A percentile compares a stretch with the other conserved stretches of the same genome.
Evolutionary conservation across 2,797 vertebrate species (phyloP).

Genomic region (Acipenser oxyrinchus): DNA sequence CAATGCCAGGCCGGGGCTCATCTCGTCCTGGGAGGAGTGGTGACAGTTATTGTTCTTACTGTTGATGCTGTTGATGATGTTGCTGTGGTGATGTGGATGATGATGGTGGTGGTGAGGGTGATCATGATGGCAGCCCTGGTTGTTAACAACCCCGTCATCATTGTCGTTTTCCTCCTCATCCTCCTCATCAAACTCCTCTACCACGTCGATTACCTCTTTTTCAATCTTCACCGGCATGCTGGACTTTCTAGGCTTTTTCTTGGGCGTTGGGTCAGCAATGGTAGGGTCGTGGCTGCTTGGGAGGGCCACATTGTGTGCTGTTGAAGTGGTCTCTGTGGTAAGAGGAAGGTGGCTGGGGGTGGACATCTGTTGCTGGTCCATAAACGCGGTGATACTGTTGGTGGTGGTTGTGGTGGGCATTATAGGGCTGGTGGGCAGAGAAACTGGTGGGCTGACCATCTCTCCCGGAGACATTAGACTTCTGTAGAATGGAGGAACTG

Average conservation of each 20-base stretch:
- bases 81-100: constrained; percentile 34
- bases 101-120: not conserved
- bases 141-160: constrained; percentile 13
- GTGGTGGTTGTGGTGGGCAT: constrained; percentile 53
- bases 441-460: constrained; percentile 66
- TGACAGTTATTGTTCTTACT: constrained; percentile 63
- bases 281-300: constrained; percentile 54
- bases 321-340: constrained; percentile 42
- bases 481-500: constrained; percentile 75
- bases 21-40: constrained; percentile 89
- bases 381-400: constrained; percentile 52
- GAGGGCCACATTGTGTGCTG: constrained; percentile 57
- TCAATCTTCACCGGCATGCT: constrained; percentile 88
- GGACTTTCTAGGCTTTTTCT: constrained; percentile 87
- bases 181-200: constrained; percentile 88
- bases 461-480: constrained; percentile 66
- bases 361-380: constrained; percentile 44
- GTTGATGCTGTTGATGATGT: constrained; percentile 59
- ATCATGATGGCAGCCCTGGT: constrained; percentile 3
- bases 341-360: constrained; percentile 36
- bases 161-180: constrained; percentile 84
- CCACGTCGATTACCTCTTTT: constrained; percentile 83
- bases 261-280: constrained; percentile 51
- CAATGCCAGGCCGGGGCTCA: constrained; percentile 87
- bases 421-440: constrained; percentile 68